A percentile compares a stretch with the other conserved stretches of the same genome.
Evolutionary conservation across 92 coral and sea anemone genomes (phyloP).

Genomic region (Porites evermanni): DNA sequence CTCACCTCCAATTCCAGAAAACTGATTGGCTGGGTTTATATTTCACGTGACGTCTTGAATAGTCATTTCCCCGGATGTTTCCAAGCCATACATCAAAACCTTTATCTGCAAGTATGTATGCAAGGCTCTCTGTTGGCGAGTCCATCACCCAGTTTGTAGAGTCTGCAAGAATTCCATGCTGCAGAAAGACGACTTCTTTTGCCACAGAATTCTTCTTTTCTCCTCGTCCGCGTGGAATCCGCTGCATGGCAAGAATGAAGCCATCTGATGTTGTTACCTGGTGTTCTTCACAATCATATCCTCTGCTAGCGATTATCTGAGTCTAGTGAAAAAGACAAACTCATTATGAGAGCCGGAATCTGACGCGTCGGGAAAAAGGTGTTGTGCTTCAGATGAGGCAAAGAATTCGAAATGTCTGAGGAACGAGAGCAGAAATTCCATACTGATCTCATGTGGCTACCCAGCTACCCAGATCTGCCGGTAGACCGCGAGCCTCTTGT

Average conservation of each 20-base stretch:
- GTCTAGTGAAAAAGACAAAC: conserved; percentile 36
- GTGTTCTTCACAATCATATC: conserved; percentile 75
- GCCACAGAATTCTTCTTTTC: neutral
- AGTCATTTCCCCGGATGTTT: conserved; percentile 85
- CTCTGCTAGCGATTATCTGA: conserved; percentile 78
- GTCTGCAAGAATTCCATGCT: conserved; percentile 86
- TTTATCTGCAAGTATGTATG: conserved; percentile 86
- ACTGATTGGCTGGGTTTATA: conserved; percentile 65
- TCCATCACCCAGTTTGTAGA: conserved; percentile 82
- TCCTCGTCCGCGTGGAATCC: conserved; percentile 76
- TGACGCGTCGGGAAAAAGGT: too few species aligned
- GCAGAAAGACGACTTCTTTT: conserved; percentile 69
- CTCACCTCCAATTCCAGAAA: conserved; percentile 92
- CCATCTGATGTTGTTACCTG: conserved; percentile 78
- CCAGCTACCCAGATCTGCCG: too few species aligned
- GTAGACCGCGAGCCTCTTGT: too few species aligned
- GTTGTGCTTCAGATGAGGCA: too few species aligned
- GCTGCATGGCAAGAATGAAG: conserved; percentile 76
- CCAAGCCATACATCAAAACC: conserved; percentile 97
- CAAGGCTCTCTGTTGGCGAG: conserved; percentile 72
- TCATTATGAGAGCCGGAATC: neutral
- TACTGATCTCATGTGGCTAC: too few species aligned
- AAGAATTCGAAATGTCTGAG: too few species aligned
- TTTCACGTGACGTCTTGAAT: conserved; percentile 78
- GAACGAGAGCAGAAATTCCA: too few species aligned